Evolutionary conservation across 1,140 invertebrate genomes (phyloP), one percentile per base, ranked within the genome.

Genomic region (Nebria ingens): DNA sequence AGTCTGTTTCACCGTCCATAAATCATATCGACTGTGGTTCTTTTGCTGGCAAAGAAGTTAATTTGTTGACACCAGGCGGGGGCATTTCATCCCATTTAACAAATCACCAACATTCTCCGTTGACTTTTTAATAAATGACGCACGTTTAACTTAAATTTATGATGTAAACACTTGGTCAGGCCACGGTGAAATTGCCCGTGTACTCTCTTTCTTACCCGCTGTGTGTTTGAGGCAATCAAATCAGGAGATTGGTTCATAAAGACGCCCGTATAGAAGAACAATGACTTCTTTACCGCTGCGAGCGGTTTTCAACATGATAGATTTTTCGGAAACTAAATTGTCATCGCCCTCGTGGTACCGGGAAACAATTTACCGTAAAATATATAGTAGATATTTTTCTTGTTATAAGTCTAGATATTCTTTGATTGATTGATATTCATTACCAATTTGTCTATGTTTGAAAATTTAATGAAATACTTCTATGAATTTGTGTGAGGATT

Each of bases 91-190:
- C 40, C 40, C 40, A 45, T 45, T 45, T 45, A 45, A 45, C 40
- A 45, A 45, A 45, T 45, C 40, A 17, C 40, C 40, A 45, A 45
- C 40, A 45, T 9, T 45, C 40, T 11, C 40, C 15, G 40, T 45
- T 45, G 40, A 45, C 40, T 45, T 45, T 45, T 45, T 45, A 45
- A 45, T 45, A 45, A 45, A 45, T 45, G 40, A 45, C 40, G 6
- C 40, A 17, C 40, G 15, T 45, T 45, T 45, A 45, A 45, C 40
- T 45, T 45, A 17, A 45, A 45, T 45, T 45, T 45, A 45, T 45
- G 40, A 45, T 45, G 40, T 45, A 45, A 45, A 45, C 40, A 45
- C 40, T 45, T 17, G 40, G n/a, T 17, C 6, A 45, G 40, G 15
- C 17, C 15, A 17, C 40, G 6, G 40, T 45, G 40, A 17, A 45